Evolutionary conservation across 2,888 invertebrate species (phyloP).

Genomic region (Caenorhabditis japonica): DNA sequence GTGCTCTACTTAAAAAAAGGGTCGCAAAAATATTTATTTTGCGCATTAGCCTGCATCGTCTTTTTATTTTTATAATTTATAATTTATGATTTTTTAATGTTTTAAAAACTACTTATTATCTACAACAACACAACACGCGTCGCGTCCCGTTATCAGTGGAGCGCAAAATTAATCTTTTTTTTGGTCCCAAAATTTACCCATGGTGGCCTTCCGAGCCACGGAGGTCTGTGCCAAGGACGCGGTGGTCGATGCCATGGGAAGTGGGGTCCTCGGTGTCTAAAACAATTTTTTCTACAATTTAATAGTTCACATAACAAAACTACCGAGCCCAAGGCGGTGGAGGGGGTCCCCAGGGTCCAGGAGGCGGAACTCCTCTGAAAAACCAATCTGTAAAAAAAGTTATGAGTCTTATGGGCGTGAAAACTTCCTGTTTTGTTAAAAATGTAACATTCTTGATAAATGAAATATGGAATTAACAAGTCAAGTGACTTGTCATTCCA

Average conservation of each 20-base stretch:
- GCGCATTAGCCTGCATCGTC: no score
- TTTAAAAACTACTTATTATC: no score
- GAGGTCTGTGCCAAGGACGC: constrained; percentile 35
- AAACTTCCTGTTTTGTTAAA: constrained; percentile 24
- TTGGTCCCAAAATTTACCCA: constrained; percentile 6
- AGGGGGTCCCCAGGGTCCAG: constrained; percentile 40
- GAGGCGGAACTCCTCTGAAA: constrained; percentile 43
- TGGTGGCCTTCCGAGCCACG: constrained; percentile 41
- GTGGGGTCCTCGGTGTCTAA: constrained; percentile 28
- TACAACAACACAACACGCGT: background rate
- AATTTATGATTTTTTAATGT: background rate
- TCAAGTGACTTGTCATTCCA: no score
- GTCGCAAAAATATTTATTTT: no score
- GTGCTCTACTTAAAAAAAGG: no score
- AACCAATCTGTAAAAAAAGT: constrained; percentile 38
- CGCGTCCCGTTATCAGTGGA: no score
- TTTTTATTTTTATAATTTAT: no score
- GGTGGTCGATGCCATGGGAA: constrained; percentile 48
- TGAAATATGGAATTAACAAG: no score
- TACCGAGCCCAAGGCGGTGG: constrained; percentile 44
- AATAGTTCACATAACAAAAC: constrained; percentile 6
- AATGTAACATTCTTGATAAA: no score
- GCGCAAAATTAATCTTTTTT: constrained; percentile 1
- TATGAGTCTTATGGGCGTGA: constrained; percentile 7
- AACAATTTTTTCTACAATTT: no score